Conservation (phyloP, 92 coral and sea anemone genomes). For the Desmophyllum pertusum region DNA sequence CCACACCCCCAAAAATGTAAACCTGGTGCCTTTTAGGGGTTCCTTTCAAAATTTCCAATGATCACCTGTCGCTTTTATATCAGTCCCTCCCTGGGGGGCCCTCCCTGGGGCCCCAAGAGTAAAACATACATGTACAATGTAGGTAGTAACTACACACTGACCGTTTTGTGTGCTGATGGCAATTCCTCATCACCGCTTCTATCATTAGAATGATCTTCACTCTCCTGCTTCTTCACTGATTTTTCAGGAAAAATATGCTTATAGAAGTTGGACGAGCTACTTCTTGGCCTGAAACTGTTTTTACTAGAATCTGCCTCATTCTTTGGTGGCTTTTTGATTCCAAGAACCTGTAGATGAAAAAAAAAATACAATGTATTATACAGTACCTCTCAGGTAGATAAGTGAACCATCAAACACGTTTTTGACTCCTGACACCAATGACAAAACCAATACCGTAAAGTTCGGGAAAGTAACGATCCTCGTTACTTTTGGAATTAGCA, state of each 20-base stretch:
- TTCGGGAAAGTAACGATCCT: no score
- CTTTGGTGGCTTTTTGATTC: slow-evolving; percentile 62
- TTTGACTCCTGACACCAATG: no score
- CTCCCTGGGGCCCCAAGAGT: no score
- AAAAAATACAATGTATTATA: neutral
- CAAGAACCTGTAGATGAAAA: slow-evolving; percentile 48
- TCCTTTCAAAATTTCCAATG: no score
- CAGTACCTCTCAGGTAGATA: no score
- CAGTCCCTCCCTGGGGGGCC: no score
- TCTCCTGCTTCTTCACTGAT: slow-evolving; percentile 14
- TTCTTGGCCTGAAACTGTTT: slow-evolving; percentile 54
- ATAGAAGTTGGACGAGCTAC: slow-evolving; percentile 58
- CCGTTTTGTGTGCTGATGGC: neutral
- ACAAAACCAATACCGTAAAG: no score
- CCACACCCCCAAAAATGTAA: no score
- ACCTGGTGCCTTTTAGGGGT: no score
- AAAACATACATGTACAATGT: neutral
- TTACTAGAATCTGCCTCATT: slow-evolving; percentile 17
- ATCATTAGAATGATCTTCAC: neutral
- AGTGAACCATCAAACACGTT: no score
- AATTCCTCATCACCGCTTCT: neutral
- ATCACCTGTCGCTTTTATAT: no score
- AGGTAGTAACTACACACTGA: neutral
- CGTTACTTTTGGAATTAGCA: no score
- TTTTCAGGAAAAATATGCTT: slow-evolving; percentile 58